Percentiles rank a stretch among this genome's conserved stretches.
Conservation (phyloP, 2,113 vertebrate species). For the Nothocercus julius region DNA sequence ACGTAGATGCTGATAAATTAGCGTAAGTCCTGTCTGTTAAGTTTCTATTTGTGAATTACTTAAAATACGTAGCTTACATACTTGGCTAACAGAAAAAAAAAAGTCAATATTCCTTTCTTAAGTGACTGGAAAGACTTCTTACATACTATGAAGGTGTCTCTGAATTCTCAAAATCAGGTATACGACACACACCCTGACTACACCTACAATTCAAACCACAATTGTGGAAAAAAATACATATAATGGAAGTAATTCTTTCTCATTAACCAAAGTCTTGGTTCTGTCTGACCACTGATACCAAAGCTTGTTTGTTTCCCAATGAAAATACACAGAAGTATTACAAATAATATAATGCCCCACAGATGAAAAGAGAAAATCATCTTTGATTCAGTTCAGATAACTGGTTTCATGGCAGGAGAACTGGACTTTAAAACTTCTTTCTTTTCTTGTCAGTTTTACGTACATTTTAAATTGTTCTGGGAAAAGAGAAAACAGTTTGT, state of each 20-base stretch:
- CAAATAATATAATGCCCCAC: neutral
- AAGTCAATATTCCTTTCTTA: neutral
- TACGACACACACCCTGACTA: neutral
- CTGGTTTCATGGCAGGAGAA: neutral
- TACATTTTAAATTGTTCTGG: neutral
- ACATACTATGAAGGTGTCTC: neutral
- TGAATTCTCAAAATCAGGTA: neutral
- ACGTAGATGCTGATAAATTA: neutral
- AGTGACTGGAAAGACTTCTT: neutral
- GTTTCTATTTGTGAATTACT: neutral
- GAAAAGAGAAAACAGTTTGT: neutral
- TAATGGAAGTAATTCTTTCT: neutral
- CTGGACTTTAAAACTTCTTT: neutral
- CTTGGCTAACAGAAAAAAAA: neutral
- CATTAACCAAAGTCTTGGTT: neutral
- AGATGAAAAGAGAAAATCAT: neutral
- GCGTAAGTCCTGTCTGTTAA: neutral
- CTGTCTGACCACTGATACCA: neutral
- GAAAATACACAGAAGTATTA: neutral
- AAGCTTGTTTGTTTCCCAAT: neutral
- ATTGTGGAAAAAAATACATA: neutral
- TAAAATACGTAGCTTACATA: neutral
- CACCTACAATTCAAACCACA: neutral
- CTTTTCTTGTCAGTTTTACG: neutral
- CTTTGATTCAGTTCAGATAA: neutral